Conservation (phyloP, 1,140 invertebrate species). For the Caenorhabditis brenneri region DNA sequence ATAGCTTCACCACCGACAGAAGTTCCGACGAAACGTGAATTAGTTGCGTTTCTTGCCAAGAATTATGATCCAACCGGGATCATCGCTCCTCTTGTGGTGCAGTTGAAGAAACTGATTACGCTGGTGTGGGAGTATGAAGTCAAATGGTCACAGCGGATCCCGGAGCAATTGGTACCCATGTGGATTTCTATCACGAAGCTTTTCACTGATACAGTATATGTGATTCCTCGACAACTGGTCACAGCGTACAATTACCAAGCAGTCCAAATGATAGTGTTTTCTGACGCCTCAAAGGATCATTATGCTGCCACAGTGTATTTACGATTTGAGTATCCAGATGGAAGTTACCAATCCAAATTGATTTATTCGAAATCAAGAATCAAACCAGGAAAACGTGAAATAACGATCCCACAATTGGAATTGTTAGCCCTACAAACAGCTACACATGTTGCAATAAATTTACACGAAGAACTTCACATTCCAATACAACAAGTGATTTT, state of each 20-base stretch:
- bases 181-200: not conserved
- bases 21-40: not conserved
- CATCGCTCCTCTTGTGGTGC: constrained; percentile 12
- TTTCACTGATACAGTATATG: not conserved
- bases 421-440: not conserved
- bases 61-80: constrained; percentile 50
- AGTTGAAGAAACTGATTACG: constrained; percentile 45
- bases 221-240: not conserved
- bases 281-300: not conserved
- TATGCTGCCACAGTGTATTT: not conserved
- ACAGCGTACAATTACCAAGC: not conserved
- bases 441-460: not conserved
- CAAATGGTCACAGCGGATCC: constrained; percentile 5
- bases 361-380: not conserved
- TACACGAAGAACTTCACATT: not conserved
- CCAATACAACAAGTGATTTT: not conserved
- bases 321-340: too few relatives aligned
- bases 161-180: not conserved
- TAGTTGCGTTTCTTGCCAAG: not conserved
- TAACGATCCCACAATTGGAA: constrained; percentile 23
- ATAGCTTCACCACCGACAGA: not conserved
- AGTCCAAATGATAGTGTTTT: not conserved
- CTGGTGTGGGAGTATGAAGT: constrained; percentile 15
- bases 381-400: not conserved
- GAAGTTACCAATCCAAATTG: not conserved